Conservation (phyloP, 2,113 vertebrate genomes). For the Petaurus breviceps region DNA sequence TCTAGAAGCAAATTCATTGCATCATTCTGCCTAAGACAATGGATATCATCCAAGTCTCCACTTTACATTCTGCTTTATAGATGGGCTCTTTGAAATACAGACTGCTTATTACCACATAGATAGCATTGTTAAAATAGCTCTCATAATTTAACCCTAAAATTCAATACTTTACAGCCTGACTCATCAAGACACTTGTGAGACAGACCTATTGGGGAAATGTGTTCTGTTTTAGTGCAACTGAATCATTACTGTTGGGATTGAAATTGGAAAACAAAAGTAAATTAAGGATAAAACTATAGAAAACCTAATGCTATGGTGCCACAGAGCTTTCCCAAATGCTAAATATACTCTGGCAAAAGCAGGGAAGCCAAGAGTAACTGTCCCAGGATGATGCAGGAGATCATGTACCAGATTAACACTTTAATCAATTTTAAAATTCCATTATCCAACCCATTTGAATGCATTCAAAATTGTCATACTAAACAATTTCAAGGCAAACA, state of each 20-base stretch:
- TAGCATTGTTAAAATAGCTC: conserved; percentile 2
- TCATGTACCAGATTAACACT: not conserved
- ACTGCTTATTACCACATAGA: not conserved
- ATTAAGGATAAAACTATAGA: not conserved
- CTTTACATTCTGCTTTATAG: not conserved
- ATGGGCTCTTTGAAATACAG: not conserved
- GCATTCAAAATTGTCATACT: conserved; percentile 7
- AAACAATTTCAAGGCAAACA: not conserved
- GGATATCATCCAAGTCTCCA: not conserved
- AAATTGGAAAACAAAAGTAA: not conserved
- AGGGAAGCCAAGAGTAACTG: not conserved
- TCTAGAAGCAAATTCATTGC: not conserved
- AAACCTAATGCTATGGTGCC: not conserved
- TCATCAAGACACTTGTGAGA: not conserved
- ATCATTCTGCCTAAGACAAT: not conserved
- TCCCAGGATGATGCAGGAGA: not conserved
- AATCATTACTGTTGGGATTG: not conserved
- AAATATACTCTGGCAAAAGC: conserved; percentile 3
- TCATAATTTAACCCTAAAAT: conserved; percentile 5
- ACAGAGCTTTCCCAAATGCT: not conserved
- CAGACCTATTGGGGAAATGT: not conserved
- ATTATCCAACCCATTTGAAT: conserved; percentile 15
- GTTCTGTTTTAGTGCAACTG: not conserved
- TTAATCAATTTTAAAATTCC: not conserved
- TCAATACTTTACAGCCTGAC: not conserved